Base-by-base conservation (phyloP, 1,140 invertebrate genomes). In the Tetramorium alpestre region DNA sequence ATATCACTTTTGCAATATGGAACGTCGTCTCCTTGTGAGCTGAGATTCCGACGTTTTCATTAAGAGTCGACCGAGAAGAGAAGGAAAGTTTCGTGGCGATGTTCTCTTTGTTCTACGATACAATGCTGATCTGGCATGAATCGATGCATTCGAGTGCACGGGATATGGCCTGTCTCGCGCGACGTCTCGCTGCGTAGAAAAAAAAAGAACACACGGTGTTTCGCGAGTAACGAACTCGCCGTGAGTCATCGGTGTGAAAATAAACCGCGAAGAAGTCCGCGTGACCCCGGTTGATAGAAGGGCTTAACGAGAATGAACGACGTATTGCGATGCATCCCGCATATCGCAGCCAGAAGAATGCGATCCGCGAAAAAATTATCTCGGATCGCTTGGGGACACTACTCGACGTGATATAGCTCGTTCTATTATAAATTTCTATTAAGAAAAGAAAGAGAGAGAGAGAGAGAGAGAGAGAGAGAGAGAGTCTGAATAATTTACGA, bases 191-290 rank as follows among this genome's bases (percentile, higher is more conserved):
- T 58, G 33, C 47, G 84, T 70, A 87, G 70, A 87, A 87, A 84
- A 70, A 70, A 73, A 62, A 33, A 33, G 33, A 33, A 33, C 33
- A 3, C 25, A 51, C 51, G 58, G 18, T 44, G 58, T 78, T 60
- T 78, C 85, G 73, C 54, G 70, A 38, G 77, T 76, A 86, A 89
- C 88, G 88, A 89, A 89, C 70, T 62, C 25, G 1, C 5, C 56
- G 78, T 90, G 89, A 90, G 87, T 90, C 89, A 90, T 80, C 80
- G 60, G 51, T n/a, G 16, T 56, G 80, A 87, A 87, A 90, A 90
- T 90, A 90, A 70, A 87, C 47, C 60, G 47, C 25, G 85, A 58
- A 3, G 51, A 65, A 67, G 56, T 51, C 72, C 72, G 49, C 51
- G n/a, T 47, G 75, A 54, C 58, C 54, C 69, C 58, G 56, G 28